Conservation (phyloP, 2,888 invertebrate species). For the Cataglyphis altisquamis region DNA sequence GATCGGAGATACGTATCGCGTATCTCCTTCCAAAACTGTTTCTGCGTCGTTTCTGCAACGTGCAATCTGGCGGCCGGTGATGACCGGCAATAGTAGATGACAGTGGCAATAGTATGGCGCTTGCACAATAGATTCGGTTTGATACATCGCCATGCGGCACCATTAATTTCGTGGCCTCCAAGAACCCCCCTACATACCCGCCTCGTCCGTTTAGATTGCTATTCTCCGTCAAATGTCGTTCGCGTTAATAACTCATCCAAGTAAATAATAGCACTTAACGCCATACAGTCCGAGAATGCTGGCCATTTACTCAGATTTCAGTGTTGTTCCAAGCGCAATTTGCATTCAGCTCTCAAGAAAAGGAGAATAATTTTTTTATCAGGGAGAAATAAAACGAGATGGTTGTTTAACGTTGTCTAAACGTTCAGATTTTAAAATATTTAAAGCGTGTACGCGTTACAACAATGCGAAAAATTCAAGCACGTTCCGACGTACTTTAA, state of each 20-base stretch:
- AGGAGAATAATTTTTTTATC: background rate
- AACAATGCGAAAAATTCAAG: conserved; percentile 28
- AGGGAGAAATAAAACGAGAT: background rate
- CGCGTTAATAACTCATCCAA: conserved; percentile 73
- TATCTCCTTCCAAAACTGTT: conserved; percentile 66
- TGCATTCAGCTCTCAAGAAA: conserved; percentile 40
- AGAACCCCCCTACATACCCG: conserved; percentile 50
- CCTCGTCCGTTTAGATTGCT: conserved; percentile 63
- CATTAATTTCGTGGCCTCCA: conserved; percentile 81
- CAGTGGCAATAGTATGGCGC: conserved; percentile 69
- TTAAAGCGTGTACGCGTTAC: background rate
- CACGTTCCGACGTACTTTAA: conserved; percentile 39
- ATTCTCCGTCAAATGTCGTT: conserved; percentile 71
- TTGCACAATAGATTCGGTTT: conserved; percentile 81
- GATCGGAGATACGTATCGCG: conserved; percentile 65
- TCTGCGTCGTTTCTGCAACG: conserved; percentile 62
- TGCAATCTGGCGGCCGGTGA: conserved; percentile 67
- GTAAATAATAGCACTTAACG: conserved; percentile 73
- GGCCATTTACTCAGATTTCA: conserved; percentile 61
- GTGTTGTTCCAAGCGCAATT: conserved; percentile 53
- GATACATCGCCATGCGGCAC: conserved; percentile 77
- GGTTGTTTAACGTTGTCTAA: background rate
- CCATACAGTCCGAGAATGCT: conserved; percentile 43
- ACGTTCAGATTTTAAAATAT: background rate
- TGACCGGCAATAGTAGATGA: conserved; percentile 58